A percentile compares a stretch with the other conserved stretches of the same genome.
phyloP scores from a whole-genome alignment of 2,888 invertebrate species.

The Tuberolachnus salignus region DNA sequence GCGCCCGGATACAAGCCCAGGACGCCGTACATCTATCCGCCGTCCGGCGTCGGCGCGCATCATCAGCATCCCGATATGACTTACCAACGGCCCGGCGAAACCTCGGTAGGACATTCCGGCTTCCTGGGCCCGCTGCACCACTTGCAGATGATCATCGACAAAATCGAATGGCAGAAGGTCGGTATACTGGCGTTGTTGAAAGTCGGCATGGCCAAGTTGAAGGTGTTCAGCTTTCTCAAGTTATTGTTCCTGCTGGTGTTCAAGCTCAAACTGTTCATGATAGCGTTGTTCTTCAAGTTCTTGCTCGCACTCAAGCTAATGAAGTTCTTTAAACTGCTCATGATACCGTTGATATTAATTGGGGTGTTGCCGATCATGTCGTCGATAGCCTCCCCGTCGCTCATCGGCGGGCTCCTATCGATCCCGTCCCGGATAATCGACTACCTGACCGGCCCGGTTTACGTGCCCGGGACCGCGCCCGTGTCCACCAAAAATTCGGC shows the following conservation, averaged over 20 bases:
- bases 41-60: neutral
- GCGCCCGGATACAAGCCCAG: neutral
- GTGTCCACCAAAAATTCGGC: neutral
- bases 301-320: constrained; percentile 59
- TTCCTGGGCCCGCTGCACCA: neutral
- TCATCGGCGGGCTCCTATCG: neutral
- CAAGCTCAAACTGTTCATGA: constrained; percentile 57
- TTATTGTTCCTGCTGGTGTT: constrained; percentile 57
- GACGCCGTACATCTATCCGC: neutral
- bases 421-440: neutral
- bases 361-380: constrained; percentile 30
- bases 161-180: constrained; percentile 55
- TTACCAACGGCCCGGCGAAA: neutral
- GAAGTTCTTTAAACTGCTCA: constrained; percentile 59
- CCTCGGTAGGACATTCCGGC: neutral
- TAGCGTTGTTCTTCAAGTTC: constrained; percentile 59
- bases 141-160: constrained; percentile 26
- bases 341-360: constrained; percentile 58
- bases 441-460: constrained; percentile 2
- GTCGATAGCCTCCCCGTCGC: neutral
- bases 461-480: neutral
- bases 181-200: constrained; percentile 59
- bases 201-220: constrained; percentile 59
- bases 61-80: neutral
- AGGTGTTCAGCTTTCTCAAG: constrained; percentile 58